Base-by-base conservation (phyloP, 2,888 invertebrate species). In the Vesta saturnalis region DNA sequence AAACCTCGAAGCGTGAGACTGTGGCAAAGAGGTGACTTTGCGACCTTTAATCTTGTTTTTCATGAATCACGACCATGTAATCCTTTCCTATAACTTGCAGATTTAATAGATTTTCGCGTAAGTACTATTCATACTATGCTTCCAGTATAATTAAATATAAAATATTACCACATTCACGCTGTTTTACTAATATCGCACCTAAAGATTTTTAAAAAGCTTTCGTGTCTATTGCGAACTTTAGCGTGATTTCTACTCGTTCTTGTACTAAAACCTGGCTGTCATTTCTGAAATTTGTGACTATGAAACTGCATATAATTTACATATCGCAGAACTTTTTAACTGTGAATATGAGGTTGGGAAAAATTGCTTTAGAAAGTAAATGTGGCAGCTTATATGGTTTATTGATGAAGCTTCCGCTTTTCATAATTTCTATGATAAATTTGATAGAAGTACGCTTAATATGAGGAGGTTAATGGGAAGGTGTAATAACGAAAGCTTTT, bases 201-300 rank as follows among this genome's bases (percentile, higher is more conserved):
- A n/a, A 8, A 49, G 21, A 52, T 52, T 52, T 52, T 52, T 52
- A 52, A 19, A 52, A 52, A 52, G 21, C 19, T 18, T 62, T 67
- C 62, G 62, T 59, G 67, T 16, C 47, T 58, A 59, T 63, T 59
- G 54, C 54, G 16, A 62, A 35, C 62, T 65, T 49, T 69, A 46
- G 69, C 69, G 69, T 70, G 69, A 66, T 70, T 60, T 47, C 58
- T 63, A 54, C 35, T 59, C 69, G 49, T 70, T 70, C 58, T 60
- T 57, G 58, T 60, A 61, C 56, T 64, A 64, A 66, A 65, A 60
- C 66, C 62, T 66, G 35, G 54, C 62, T 66, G 69, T 70, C 69
- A 66, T 61, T 66, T 66, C 62, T 59, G 46, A 66, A 70, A 70
- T 66, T 70, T 66, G 69, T 66, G 65, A 64, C 64, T 64, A 30